Conservation (phyloP, 2,888 invertebrate genomes). For the Eupithecia subumbrata region DNA sequence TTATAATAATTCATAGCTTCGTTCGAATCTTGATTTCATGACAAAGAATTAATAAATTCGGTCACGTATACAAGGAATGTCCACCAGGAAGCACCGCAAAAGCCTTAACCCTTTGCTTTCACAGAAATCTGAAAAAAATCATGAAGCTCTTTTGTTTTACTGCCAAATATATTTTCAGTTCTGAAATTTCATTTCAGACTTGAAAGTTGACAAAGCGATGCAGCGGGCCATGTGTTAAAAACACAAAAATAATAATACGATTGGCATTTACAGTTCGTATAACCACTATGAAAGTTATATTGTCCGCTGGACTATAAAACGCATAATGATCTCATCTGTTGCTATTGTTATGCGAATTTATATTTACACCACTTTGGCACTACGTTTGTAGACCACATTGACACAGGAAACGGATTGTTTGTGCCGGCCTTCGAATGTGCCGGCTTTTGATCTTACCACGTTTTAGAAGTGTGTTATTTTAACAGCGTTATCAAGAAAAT, state of each 20-base stretch:
- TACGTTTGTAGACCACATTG: slow-evolving; percentile 15
- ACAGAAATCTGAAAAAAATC: background rate
- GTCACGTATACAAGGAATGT: background rate
- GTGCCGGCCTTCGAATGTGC: too few species aligned
- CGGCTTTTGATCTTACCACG: background rate
- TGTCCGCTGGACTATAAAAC: slow-evolving; percentile 30
- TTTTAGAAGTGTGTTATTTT: background rate
- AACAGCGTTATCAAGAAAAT: background rate
- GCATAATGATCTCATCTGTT: slow-evolving; percentile 35
- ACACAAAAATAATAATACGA: slow-evolving; percentile 13
- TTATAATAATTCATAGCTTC: too few species aligned
- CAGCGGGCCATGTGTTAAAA: slow-evolving; percentile 12
- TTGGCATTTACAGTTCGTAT: slow-evolving; percentile 25
- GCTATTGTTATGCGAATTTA: slow-evolving; percentile 33
- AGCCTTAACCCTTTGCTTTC: too few species aligned
- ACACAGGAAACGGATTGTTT: slow-evolving; percentile 19
- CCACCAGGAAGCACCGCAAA: background rate
- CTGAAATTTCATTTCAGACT: background rate
- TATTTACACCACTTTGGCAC: slow-evolving; percentile 35
- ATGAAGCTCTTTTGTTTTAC: background rate
- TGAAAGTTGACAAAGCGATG: background rate
- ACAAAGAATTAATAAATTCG: background rate
- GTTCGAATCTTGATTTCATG: background rate
- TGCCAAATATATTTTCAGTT: too few species aligned
- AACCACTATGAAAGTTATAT: slow-evolving; percentile 28